Percentiles rank a stretch among this genome's conserved stretches.
Evolutionary conservation across 2,797 vertebrate species (phyloP).

Genomic region (Myotis daubentonii): DNA sequence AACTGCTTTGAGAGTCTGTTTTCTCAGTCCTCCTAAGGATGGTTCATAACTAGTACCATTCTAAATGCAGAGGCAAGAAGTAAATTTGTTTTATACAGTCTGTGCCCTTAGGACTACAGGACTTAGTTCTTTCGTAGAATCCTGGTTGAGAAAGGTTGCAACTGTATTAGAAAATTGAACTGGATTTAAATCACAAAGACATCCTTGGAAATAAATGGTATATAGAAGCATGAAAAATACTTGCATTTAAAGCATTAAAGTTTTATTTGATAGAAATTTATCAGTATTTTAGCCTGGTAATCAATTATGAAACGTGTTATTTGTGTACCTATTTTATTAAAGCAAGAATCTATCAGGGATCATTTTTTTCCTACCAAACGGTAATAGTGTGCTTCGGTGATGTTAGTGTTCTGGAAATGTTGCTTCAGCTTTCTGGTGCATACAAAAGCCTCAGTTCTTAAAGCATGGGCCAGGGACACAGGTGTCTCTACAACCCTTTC

Average conservation of each 20-base stretch:
- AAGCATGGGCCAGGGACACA: neutral
- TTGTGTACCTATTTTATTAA: neutral
- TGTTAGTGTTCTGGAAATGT: neutral
- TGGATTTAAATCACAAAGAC: conserved; percentile 35
- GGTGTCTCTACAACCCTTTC: neutral
- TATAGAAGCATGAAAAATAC: conserved; percentile 26
- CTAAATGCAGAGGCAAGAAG: neutral
- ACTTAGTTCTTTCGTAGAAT: neutral
- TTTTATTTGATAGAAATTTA: neutral
- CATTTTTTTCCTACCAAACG: neutral
- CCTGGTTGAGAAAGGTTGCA: neutral
- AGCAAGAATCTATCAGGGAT: neutral
- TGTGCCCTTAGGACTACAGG: neutral
- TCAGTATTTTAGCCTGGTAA: neutral
- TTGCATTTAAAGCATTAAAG: conserved; percentile 6
- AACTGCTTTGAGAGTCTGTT: neutral
- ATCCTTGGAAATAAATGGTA: neutral
- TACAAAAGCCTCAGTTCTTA: neutral
- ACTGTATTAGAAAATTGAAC: neutral
- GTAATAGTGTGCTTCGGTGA: neutral
- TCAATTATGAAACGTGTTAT: neutral
- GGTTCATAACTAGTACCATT: conserved; percentile 9
- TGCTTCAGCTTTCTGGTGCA: neutral
- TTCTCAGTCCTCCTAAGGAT: neutral
- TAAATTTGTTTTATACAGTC: neutral